Evolutionary conservation across 2,797 vertebrate species (phyloP), one percentile per base, ranked within the genome.

Genomic region (Phrynocephalus forsythii): DNA sequence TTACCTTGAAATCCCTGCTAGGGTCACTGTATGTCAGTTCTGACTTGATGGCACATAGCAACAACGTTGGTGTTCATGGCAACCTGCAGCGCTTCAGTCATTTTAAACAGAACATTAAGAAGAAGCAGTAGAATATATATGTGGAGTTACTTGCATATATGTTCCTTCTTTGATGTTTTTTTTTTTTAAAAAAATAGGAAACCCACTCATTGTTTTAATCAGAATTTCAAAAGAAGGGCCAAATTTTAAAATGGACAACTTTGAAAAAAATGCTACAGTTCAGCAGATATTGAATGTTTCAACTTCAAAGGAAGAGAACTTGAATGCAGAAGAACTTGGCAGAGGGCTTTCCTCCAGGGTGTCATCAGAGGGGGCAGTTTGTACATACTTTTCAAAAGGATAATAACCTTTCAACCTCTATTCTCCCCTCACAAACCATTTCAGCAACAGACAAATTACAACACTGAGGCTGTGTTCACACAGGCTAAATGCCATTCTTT

Each of bases 71-170:
- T 93, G 90, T 95, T 96, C 92, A 92, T 67, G 83, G 69, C 73
- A 91, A 85, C 82, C 90, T 95, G 83, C 86, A 92, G 88, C 52
- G 89, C 88, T 92, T 90, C 9, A 90, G 78, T 13, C 81, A 82
- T 33, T 56, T 88, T 91, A 81, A 28, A 24, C n/a, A 80, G 89
- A 87, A 8, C 87, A n/a, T n/a, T 89, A 93, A 63, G 63, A 6
- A 89, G 84, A 75, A 89, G 18, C 87, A 92, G 92, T 38, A 82
- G 5, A 84, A 89, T 92, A 48, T 0, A 15, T 16, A 20, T 33
- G 33, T 68, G 16, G 6, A 68, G 22, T 11, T 28, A 52, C 26
- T 56, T 50, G 16, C 28, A 28, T 15, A 16, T 2, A 3, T n/a
- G 28, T 20, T 56, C 6, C 20, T 26, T 20, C 7, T 73, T 28